Base-by-base conservation (phyloP, 2,113 vertebrate species). In the Caloenas nicobarica region DNA sequence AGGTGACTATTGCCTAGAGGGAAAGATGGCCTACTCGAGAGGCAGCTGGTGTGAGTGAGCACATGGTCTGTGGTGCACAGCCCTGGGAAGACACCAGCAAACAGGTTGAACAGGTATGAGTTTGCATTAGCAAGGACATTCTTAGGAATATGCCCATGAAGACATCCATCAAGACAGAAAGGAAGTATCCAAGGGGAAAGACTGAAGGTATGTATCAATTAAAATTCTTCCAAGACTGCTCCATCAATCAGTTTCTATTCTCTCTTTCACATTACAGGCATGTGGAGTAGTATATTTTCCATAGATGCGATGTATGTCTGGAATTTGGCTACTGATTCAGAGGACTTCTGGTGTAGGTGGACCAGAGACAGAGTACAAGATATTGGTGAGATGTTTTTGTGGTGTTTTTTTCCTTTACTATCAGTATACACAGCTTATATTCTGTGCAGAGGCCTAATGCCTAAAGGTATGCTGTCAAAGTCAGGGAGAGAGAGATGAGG, bases 241-340 rank as follows among this genome's bases (percentile, higher is more conserved):
- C 33, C 34, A 58, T 84, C 62, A 65, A 66, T 88, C 85, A 82
- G 13, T 58, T 86, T 58, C 22, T 89, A 7, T 91, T 85, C 22
- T 64, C 57, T 94, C 34, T 90, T 72, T 89, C 36, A 36, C 2
- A 2, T 77, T 88, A 44, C 73, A 98, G 98, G 98, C 74, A 89
- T 98, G 93, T 98, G 98, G 98, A 98, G 98, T 82, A 98, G 98
- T 82, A 98, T 98, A 90, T 98, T 98, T 96, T 98, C 98, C 57
- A 91, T 98, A 86, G 98, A 98, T 89, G 96, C 89, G 29, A 98
- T 98, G 56, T 98, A 98, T 50, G 97, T 97, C 57, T 98, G 98
- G 98, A 98, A 98, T 94, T 88, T 98, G 72, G 97, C 97, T 57
- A 65, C 62, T 23, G 97, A 94, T 76, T 97, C 98, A 3, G 98